These are phyloP conservation scores for Bos taurus DNA, from an alignment of 2,113 vertebrate species.

Conservation along the genomic window ARS-UCD2.0 NC_037348.1:21233501-21234000, in stretches of 20 bases:
- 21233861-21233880: neutral
- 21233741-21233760: neutral
- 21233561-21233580: rapidly evolving
- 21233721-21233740: neutral
- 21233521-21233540: neutral
- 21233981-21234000: rapidly evolving
- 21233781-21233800: neutral
- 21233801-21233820: neutral
- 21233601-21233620: neutral
- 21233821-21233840: rapidly evolving
- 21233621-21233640: neutral
- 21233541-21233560: neutral
- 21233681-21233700: neutral
- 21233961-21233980: neutral
- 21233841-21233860: neutral
- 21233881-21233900: neutral
- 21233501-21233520: neutral
- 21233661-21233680: neutral
- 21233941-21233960: no score
- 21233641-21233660: neutral
- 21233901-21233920: neutral
- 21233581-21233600: neutral
- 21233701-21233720: neutral
- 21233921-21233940: neutral
- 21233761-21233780: neutral